Base-by-base conservation (phyloP, 2,797 vertebrate genomes). In the Spinus pinus region DNA sequence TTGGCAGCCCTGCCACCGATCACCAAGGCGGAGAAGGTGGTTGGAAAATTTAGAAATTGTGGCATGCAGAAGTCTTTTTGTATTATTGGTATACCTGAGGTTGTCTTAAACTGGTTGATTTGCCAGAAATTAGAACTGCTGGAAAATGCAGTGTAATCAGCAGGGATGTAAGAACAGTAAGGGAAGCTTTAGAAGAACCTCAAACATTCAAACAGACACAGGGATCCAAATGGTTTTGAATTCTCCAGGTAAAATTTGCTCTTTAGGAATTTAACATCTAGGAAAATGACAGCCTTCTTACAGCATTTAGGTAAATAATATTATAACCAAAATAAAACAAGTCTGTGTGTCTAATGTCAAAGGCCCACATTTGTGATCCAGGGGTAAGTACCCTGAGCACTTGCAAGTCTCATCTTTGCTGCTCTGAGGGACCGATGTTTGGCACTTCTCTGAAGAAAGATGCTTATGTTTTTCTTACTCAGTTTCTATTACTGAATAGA, bases 141-240 rank as follows among this genome's bases (percentile, higher is more conserved):
- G 33, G 49, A 46, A 73, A 74, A 57, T 4, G 16, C 3, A 24
- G 4, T n/a, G 9, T 27, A 44, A 58, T 35, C 22, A 67, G 18
- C 31, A 71, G 30, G 21, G 17, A 28, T 0, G 0, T 30, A 49
- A 5, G 9, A 78, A 60, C 31, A 41, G 17, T 13, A n/a, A 8
- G 4, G 1, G 7, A 81, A 84, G 21, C 2, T 86, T 74, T 46
- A 50, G 20, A n/a, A 21, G 6, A 72, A 1, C 7, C 23, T 75
- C 46, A 50, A 44, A 69, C 19, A 24, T 81, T 54, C 27, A 42
- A 62, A 66, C 2, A 11, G 15, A 42, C 31, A 7, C 10, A 46
- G 28, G 10, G 6, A 60, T 31, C 4, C 41, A 58, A 61, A 42
- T 2, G 1, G 16, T 24, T 53, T 71, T 65, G 31, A 56, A 51